Evolutionary conservation across 1,140 invertebrate genomes (phyloP), one percentile per base, ranked within the genome.

Genomic region (Propsilocerus akamusi): DNA sequence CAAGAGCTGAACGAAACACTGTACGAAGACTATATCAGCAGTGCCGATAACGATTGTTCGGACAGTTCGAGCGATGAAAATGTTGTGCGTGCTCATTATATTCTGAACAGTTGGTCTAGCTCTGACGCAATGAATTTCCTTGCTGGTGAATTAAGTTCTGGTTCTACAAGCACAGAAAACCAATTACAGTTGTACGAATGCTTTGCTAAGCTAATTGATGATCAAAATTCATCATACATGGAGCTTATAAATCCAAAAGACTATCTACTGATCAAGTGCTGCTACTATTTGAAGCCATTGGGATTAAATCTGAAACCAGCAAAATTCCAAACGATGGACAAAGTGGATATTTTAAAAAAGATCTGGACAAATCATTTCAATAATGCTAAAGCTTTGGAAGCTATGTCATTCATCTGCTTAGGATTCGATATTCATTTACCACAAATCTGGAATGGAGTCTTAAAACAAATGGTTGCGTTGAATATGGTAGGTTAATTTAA

Each of bases 141-240:
- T 4, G 54, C 61, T 7, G 55, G 59, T 0, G 26, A 62, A 12
- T 62, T 56, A 17, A 52, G 52, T 58, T 49, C 62, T 53, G 34
- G 57, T 0, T 51, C 54, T 1, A 53, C 56, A 12, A 63, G 62
- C 49, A 62, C 63, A n/a, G 57, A 56, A 0, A 60, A 61, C 0
- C 63, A 64, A 48, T 50, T 65, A 17, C 63, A 64, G 48, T 57
- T 65, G 55, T 63, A 60, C 37, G 63, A 65, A 52, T 65, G 63
- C 30, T 61, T 60, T 24, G 59, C 57, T 1, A 64, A 65, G 49
- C 53, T 65, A 0, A 58, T 63, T 17, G 60, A 64, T 48, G 63
- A 61, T 22, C 59, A 57, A 30, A 57, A 51, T 47, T n/a, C 24
- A 11, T 57, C 56, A 0, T 63, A 62, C 7, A 55, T 55, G n/a